Percentiles rank a stretch among this genome's conserved stretches.
Evolutionary conservation across 2,888 invertebrate genomes (phyloP).

Genomic region (Limnephilus auricula): DNA sequence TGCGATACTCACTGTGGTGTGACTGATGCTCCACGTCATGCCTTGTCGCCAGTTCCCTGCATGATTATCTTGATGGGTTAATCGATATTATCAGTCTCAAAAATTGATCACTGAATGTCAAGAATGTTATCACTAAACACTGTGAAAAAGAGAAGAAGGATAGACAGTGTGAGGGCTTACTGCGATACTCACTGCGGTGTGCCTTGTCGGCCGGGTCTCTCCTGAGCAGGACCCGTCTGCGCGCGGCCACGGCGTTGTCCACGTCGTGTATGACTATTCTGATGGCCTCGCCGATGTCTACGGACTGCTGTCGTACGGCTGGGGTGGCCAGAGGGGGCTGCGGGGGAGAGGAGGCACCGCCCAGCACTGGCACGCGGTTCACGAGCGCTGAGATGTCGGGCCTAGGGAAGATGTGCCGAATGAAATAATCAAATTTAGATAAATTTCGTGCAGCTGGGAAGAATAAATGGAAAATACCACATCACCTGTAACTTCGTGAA

Average conservation of each 20-base stretch:
- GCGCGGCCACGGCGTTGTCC: constrained; percentile 85
- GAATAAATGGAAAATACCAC: neutral
- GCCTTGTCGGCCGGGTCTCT: constrained; percentile 90
- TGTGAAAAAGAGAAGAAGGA: neutral
- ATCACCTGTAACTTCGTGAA: too few species aligned
- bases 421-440: neutral
- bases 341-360: constrained; percentile 72
- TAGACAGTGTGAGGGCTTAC: constrained; percentile 45
- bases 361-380: constrained; percentile 74
- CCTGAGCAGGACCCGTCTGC: constrained; percentile 85
- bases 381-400: constrained; percentile 85
- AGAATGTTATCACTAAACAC: neutral
- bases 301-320: constrained; percentile 88
- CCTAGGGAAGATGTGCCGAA: constrained; percentile 72
- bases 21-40: too few species aligned
- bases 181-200: constrained; percentile 85
- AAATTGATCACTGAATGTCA: too few species aligned
- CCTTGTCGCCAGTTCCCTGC: too few species aligned
- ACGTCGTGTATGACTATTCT: constrained; percentile 96
- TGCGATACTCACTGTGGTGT: too few species aligned
- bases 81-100: too few species aligned
- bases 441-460: neutral
- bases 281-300: constrained; percentile 91
- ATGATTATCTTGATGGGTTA: too few species aligned
- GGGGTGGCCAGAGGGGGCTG: constrained; percentile 79